Evolutionary conservation across 2,113 vertebrate genomes (phyloP), one percentile per base, ranked within the genome.

Genomic region (Collichthys lucidus): DNA sequence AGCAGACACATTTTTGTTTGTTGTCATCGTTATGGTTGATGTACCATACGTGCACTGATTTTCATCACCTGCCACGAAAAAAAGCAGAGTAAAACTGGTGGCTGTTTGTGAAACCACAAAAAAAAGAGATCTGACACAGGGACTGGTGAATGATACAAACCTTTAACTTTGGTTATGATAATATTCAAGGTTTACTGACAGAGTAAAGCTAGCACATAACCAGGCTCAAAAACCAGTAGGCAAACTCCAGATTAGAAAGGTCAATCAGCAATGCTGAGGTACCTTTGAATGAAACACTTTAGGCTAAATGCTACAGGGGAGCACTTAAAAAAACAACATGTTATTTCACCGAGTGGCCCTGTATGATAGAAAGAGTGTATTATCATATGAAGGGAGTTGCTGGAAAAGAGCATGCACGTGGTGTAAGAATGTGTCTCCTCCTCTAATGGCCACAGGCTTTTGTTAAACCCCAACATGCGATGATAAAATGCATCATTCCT

Each of bases 401-500:
- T 80, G 67, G 61, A 76, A 89, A 88, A 87, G 80, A 83, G 78
- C 80, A 79, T 50, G 44, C 74, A 73, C 62, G 50, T 82, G 66
- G n/a, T 46, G 11, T 65, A 53, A 66, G 31, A 71, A 62, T 42
- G 24, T 63, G 78, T 86, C 26, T 46, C 69, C 16, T 72, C 47
- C 68, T 55, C n/a, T 68, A 68, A 73, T 76, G 67, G 63, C 83
- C 66, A 68, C 44, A 17, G 82, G 82, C 81, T 57, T 74, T 56
- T 82, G 52, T 73, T 73, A 73, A 82, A 83, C 73, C 77, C 68
- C 50, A 61, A 83, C 88, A 83, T 84, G 80, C 56, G 0, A 82
- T 63, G 76, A 86, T 82, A 83, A 87, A 91, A 82, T 56, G 61
- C 79, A 90, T 82, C 79, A 59, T 64, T 73, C 73, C 81, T 84